Evolutionary conservation across 37 sponge, comb jelly and placozoan genomes (phyloP).

Genomic region (Spongilla lacustris): DNA sequence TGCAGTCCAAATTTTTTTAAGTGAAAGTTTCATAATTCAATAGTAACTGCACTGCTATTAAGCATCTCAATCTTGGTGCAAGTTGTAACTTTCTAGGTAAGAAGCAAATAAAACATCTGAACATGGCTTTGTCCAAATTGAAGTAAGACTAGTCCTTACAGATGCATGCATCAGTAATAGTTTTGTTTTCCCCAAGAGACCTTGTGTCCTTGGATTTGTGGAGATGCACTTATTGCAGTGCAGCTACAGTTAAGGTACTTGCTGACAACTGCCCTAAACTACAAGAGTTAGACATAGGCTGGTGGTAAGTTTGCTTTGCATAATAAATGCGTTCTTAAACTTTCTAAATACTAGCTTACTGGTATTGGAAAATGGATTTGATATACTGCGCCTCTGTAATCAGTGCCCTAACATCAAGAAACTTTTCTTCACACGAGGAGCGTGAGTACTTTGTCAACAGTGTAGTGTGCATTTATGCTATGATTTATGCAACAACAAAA

Average conservation of each 20-base stretch:
- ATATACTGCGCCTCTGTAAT: background rate
- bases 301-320: slow-evolving; percentile 52
- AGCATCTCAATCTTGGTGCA: background rate
- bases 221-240: slow-evolving; percentile 36
- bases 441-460: slow-evolving; percentile 21
- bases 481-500: no score
- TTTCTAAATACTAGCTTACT: no score
- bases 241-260: slow-evolving; percentile 5
- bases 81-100: background rate
- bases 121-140: background rate
- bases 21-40: background rate
- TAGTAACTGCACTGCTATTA: background rate
- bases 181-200: slow-evolving; percentile 9
- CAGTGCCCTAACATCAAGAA: slow-evolving; percentile 63
- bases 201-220: slow-evolving; percentile 66
- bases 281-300: slow-evolving; percentile 70
- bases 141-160: no score
- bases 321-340: no score
- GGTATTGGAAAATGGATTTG: background rate
- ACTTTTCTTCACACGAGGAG: slow-evolving; percentile 51
- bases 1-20: background rate
- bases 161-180: background rate
- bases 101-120: background rate
- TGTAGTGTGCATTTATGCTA: no score
- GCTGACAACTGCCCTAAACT: slow-evolving; percentile 53